Percentiles rank a stretch among this genome's conserved stretches.
Conservation (phyloP, 2,113 vertebrate genomes). For the Anolis sagrei region DNA sequence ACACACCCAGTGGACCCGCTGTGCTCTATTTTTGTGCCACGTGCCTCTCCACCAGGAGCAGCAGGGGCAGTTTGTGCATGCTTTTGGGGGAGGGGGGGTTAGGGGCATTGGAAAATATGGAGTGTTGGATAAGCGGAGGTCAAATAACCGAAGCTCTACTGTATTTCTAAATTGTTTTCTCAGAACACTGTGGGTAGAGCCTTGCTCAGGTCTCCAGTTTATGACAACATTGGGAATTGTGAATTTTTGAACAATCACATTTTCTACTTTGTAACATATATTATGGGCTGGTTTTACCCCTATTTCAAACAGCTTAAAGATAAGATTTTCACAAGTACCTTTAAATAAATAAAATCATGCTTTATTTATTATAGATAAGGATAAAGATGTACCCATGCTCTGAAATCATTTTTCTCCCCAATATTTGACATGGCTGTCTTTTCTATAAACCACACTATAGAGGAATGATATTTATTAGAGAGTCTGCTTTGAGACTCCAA, state of each 20-base stretch:
- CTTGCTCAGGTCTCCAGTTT: background rate
- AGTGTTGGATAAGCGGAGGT: too few relatives aligned
- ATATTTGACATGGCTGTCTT: background rate
- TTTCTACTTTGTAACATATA: background rate
- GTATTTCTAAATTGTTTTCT: too few relatives aligned
- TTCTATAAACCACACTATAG: background rate
- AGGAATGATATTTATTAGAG: background rate
- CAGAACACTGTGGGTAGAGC: conserved; percentile 3
- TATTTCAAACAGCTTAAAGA: conserved; percentile 14
- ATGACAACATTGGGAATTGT: background rate
- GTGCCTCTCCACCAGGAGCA: too few relatives aligned
- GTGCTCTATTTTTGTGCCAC: too few relatives aligned
- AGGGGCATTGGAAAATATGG: too few relatives aligned
- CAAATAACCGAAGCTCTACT: too few relatives aligned
- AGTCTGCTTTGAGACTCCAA: conserved; percentile 27
- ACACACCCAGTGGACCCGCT: too few relatives aligned
- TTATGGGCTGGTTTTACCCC: background rate
- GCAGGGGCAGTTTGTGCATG: too few relatives aligned
- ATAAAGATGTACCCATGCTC: conserved; percentile 23
- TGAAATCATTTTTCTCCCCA: conserved; percentile 9
- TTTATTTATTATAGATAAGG: conserved; percentile 46
- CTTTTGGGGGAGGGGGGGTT: too few relatives aligned
- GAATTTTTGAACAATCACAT: conserved; percentile 33
- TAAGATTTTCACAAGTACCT: rapidly evolving
- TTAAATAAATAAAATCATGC: conserved; percentile 55